Evolutionary conservation across 2,888 invertebrate genomes (phyloP).

Genomic region (Callyntrura guangdongensis): DNA sequence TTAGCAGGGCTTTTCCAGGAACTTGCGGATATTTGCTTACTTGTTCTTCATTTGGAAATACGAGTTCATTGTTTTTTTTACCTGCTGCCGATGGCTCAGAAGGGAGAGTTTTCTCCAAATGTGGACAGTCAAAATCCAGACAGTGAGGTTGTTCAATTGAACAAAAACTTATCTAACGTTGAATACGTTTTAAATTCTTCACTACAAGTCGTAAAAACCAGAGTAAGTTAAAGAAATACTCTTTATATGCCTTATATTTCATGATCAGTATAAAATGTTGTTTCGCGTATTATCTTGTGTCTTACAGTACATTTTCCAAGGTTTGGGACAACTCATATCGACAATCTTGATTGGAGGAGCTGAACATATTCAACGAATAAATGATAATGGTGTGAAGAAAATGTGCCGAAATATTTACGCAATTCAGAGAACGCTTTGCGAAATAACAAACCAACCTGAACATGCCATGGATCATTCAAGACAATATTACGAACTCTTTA

Average conservation of each 20-base stretch:
- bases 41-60: slow-evolving; percentile 97
- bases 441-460: slow-evolving; percentile 93
- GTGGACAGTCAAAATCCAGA: slow-evolving; percentile 92
- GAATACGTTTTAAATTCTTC: slow-evolving; percentile 92
- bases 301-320: slow-evolving; percentile 97
- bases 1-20: slow-evolving; percentile 94
- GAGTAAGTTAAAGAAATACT: slow-evolving; percentile 88
- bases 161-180: slow-evolving; percentile 91
- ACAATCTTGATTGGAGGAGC: slow-evolving; percentile 93
- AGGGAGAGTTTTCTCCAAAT: slow-evolving; percentile 86
- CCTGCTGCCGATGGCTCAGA: slow-evolving; percentile 89
- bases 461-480: slow-evolving; percentile 95
- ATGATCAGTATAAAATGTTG: no score
- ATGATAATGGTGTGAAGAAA: slow-evolving; percentile 93
- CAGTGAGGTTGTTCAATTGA: slow-evolving; percentile 91
- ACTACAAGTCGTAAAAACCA: slow-evolving; percentile 92
- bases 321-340: slow-evolving; percentile 93
- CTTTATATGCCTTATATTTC: slow-evolving; percentile 14
- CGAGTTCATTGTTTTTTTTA: slow-evolving; percentile 98
- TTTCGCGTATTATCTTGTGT: slow-evolving; percentile 80
- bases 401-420: slow-evolving; percentile 95
- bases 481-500: slow-evolving; percentile 95
- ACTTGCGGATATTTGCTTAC: slow-evolving; percentile 95
- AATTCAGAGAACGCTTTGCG: slow-evolving; percentile 94
- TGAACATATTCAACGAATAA: slow-evolving; percentile 92